phyloP scores from a whole-genome alignment of 1,140 invertebrate species.

The Drosophila tropicalis region DNA sequence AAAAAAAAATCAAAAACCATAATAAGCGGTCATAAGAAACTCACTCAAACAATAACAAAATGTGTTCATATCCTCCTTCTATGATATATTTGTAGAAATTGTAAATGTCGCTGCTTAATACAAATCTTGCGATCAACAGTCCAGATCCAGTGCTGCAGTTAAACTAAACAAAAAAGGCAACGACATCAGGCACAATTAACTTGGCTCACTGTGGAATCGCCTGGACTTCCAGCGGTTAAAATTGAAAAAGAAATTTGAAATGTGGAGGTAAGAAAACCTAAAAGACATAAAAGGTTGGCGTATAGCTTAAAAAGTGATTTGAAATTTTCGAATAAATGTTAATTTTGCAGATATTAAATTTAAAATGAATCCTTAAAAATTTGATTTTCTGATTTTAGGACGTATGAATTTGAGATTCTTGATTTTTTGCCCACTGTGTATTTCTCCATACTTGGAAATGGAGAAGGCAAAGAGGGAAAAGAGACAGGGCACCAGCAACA shows the following conservation, averaged over 20 bases:
- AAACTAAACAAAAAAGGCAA: slow-evolving; percentile 7
- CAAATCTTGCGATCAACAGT: slow-evolving; percentile 14
- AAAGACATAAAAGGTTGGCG: no score
- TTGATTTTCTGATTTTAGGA: no score
- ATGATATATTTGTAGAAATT: background rate
- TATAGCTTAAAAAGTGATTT: no score
- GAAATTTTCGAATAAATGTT: no score
- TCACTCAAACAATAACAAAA: background rate
- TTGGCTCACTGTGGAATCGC: background rate
- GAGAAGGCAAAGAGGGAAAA: background rate
- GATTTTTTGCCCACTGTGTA: background rate
- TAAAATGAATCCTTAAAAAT: no score
- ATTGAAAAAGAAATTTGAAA: background rate
- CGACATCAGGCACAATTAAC: background rate
- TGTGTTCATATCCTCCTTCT: background rate
- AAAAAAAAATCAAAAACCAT: background rate
- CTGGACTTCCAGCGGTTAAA: background rate
- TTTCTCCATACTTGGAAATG: background rate
- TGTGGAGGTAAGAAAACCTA: background rate
- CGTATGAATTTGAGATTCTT: background rate
- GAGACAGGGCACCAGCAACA: background rate
- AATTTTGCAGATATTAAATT: no score
- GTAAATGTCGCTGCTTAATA: background rate
- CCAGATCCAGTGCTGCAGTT: slow-evolving; percentile 9
- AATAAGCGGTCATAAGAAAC: background rate